Evolutionary conservation across 2,113 vertebrate species (phyloP), one percentile per base, ranked within the genome.

Genomic region (Clarias magur): DNA sequence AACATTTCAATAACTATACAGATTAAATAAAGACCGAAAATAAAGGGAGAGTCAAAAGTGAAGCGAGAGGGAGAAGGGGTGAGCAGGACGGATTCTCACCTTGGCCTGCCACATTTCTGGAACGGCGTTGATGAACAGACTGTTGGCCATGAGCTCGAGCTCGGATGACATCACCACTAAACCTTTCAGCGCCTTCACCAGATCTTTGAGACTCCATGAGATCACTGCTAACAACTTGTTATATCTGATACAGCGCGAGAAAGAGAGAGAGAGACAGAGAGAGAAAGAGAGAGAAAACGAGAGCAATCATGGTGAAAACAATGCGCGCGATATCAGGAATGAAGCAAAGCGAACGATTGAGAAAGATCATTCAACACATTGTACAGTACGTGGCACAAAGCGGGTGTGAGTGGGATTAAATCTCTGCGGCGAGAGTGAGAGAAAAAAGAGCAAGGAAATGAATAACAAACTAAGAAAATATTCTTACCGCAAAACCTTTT

Each of bases 121-220:
- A 82, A 98, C 97, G 0, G 67, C 19, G 1, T 97, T 97, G 93
- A 94, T 97, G 94, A 96, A 98, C 79, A 98, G 92, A 91, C 96
- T 97, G 87, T 88, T 92, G 83, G 97, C 95, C 97, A 98, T 98
- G 57, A 97, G 93, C 93, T 98, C 97, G 88, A 98, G 93, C 76
- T 96, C 94, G 6, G 94, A 97, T 80, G 97, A 99, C 97, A 99
- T 98, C 90, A 98, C 96, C 0, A 97, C 96, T 86, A 96, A 94
- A 87, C 97, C 97, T 88, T 96, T 96, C 79, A 98, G 95, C 67
- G 97, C 97, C 91, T 97, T 97, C 85, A 97, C 93, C 57, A 98
- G 90, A 89, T 98, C 97, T 79, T 87, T 57, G 42, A 99, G 94
- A 3, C 94, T 96, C 86, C 91, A 92, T 48, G 93, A 94, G 90